These are phyloP conservation scores for Atopsyche davidsoni DNA, from an alignment of 1,140 invertebrate species.

Conservation along the genomic window DNA sequence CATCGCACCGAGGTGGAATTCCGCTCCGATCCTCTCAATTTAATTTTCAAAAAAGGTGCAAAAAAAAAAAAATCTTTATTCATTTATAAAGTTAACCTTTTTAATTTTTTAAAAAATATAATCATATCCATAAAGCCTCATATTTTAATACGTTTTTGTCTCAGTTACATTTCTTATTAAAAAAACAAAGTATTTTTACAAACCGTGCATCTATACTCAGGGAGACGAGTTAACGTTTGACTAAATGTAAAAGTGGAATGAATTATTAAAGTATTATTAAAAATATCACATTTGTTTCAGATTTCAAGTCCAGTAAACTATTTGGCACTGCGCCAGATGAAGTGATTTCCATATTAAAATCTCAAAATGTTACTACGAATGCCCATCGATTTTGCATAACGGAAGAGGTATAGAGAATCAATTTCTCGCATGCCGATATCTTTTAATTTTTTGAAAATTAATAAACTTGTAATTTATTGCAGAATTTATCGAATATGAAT, in stretches of 20 bases:
- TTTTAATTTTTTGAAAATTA: too few relatives aligned
- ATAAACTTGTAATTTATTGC: slow-evolving; percentile 2
- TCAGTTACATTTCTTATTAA: not conserved
- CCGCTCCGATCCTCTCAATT: slow-evolving; percentile 52
- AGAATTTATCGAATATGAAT: slow-evolving; percentile 1
- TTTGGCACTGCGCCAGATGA: slow-evolving; percentile 52
- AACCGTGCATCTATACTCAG: too few relatives aligned
- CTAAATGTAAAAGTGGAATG: too few relatives aligned
- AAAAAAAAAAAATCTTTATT: too few relatives aligned
- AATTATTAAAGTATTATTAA: too few relatives aligned
- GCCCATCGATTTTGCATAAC: slow-evolving; percentile 70
- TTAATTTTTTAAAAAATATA: slow-evolving; percentile 8
- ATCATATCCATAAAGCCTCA: slow-evolving; percentile 9
- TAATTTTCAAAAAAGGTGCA: slow-evolving; percentile 59
- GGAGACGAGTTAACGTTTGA: too few relatives aligned
- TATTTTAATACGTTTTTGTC: not conserved
- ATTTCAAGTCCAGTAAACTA: slow-evolving; percentile 50
- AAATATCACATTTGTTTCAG: slow-evolving; percentile 39
- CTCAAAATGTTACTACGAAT: slow-evolving; percentile 66
- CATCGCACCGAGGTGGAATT: slow-evolving; percentile 57
- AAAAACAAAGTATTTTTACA: too few relatives aligned
- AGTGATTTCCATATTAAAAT: slow-evolving; percentile 51
- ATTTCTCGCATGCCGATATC: not conserved
- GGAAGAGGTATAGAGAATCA: slow-evolving; percentile 44
- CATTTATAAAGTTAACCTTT: too few relatives aligned